Conservation (phyloP, 2,888 invertebrate species). For the Polylopha cassiicola region DNA sequence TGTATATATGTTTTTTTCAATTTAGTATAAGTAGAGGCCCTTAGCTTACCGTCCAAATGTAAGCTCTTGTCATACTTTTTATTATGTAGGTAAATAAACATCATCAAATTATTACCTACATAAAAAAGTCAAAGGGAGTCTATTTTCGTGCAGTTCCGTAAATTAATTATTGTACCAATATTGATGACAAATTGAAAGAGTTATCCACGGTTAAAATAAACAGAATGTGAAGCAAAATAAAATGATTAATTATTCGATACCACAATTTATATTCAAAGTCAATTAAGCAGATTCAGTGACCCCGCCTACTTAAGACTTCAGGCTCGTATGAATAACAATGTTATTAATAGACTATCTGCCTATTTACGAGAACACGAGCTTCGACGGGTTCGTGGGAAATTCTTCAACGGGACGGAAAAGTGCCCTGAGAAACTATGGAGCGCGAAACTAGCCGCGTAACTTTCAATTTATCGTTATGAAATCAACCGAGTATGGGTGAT, state of each 20-base stretch:
- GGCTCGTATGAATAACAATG: slow-evolving; percentile 12
- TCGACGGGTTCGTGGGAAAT: slow-evolving; percentile 44
- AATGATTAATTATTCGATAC: slow-evolving; percentile 6
- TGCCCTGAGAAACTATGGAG: slow-evolving; percentile 31
- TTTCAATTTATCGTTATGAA: slow-evolving; percentile 31
- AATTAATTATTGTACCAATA: too few species aligned
- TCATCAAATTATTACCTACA: too few species aligned
- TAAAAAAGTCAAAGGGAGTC: too few species aligned
- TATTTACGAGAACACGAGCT: slow-evolving; percentile 24
- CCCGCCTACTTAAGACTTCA: slow-evolving; percentile 8
- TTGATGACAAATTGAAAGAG: too few species aligned
- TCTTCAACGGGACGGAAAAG: slow-evolving; percentile 35
- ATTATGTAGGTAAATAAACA: too few species aligned
- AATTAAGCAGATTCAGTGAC: slow-evolving; percentile 14
- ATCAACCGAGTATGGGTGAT: slow-evolving; percentile 24
- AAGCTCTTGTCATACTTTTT: too few species aligned
- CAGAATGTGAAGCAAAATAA: neutral
- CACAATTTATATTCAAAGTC: slow-evolving; percentile 12
- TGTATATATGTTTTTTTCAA: too few species aligned
- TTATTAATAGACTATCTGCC: slow-evolving; percentile 19
- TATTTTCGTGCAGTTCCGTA: too few species aligned
- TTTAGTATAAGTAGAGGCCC: too few species aligned
- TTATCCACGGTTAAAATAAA: neutral
- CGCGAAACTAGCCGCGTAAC: slow-evolving; percentile 30
- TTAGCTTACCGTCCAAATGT: too few species aligned